Percentiles rank a stretch among this genome's conserved stretches.
phyloP scores from a whole-genome alignment of 2,888 invertebrate genomes.

The Agapetus fuscipes region DNA sequence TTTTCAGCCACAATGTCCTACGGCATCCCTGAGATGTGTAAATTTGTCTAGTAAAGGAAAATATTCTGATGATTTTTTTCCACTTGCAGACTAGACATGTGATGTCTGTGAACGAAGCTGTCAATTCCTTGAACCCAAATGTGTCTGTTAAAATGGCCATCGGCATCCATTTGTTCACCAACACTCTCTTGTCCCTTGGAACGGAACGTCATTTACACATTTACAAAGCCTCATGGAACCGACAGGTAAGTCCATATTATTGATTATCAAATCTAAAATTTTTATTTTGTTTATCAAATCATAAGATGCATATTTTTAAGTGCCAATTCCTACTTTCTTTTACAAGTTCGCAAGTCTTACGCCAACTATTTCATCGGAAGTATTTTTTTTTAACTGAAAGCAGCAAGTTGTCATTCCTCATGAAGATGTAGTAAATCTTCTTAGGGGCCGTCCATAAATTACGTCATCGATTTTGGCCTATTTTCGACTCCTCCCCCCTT shows the following conservation, averaged over 20 bases:
- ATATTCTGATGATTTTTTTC: no score
- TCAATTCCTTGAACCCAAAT: constrained; percentile 59
- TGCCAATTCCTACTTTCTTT: not conserved
- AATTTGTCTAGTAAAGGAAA: no score
- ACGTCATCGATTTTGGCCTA: no score
- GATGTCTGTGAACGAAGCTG: constrained; percentile 68
- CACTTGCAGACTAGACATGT: constrained; percentile 64
- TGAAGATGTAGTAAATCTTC: no score
- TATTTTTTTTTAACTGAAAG: no score
- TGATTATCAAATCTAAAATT: not conserved
- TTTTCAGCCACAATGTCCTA: no score
- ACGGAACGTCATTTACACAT: constrained; percentile 64
- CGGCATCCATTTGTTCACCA: constrained; percentile 65
- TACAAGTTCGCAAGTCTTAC: not conserved
- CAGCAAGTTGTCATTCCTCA: no score
- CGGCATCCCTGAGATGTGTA: no score
- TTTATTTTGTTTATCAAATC: not conserved
- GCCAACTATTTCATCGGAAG: no score
- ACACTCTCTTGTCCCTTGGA: constrained; percentile 63
- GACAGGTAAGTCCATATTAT: constrained; percentile 47
- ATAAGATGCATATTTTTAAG: no score
- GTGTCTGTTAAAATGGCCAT: constrained; percentile 71
- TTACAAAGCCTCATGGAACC: constrained; percentile 58
- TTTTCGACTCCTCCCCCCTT: no score
- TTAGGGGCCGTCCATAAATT: no score